Percentiles rank a stretch among this genome's conserved stretches.
These are phyloP conservation scores for Trissoscelio sp. DNA, from an alignment of 2,888 invertebrate species.

Conservation along the genomic window DNA sequence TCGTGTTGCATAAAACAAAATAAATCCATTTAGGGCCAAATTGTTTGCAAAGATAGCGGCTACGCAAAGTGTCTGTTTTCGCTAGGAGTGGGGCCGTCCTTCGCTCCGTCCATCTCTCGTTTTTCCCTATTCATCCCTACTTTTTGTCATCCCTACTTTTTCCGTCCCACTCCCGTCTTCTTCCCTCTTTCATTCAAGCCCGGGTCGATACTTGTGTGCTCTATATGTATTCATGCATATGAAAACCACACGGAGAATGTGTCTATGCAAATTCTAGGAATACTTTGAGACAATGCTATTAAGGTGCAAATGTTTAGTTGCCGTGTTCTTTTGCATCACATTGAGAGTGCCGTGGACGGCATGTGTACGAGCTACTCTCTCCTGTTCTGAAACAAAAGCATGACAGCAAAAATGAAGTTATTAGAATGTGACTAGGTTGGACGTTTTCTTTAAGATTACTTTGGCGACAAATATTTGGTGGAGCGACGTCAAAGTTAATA, in stretches of 20 bases:
- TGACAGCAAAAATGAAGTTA: not conserved
- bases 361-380: not conserved
- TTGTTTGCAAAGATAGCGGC: slow-evolving; percentile 15
- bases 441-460: too few relatives aligned
- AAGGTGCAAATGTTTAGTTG: slow-evolving; percentile 53
- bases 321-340: slow-evolving; percentile 18
- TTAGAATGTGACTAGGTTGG: too few relatives aligned
- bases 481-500: too few relatives aligned
- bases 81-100: slow-evolving; percentile 2
- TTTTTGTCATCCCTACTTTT: slow-evolving; percentile 58
- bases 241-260: slow-evolving; percentile 54
- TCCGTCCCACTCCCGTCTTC: slow-evolving; percentile 46
- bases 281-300: slow-evolving; percentile 56
- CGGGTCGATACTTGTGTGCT: slow-evolving; percentile 63
- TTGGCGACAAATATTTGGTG: too few relatives aligned
- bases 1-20: slow-evolving; percentile 16
- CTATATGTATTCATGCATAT: slow-evolving; percentile 66
- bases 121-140: slow-evolving; percentile 59
- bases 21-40: slow-evolving; percentile 26
- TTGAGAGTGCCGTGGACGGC: not conserved
- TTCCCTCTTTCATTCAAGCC: slow-evolving; percentile 60
- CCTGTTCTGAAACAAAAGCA: not conserved
- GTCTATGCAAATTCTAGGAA: slow-evolving; percentile 59
- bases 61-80: slow-evolving; percentile 27
- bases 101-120: slow-evolving; percentile 9